Evolutionary conservation across 2,113 vertebrate genomes (phyloP), one percentile per base, ranked within the genome.

Genomic region (Tricholaema leucomelas): DNA sequence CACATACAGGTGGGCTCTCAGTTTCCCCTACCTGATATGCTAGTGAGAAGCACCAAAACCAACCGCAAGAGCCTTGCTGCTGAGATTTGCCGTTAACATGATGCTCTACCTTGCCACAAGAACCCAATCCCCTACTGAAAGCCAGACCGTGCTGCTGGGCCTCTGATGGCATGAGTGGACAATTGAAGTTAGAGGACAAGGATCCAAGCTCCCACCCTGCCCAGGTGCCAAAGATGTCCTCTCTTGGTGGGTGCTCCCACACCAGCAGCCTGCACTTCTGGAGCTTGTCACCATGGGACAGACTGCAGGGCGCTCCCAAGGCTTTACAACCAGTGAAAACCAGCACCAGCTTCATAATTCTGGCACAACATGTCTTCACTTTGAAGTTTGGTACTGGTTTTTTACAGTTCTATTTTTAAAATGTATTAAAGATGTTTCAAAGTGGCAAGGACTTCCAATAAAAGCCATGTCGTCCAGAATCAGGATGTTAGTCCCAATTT

Each of bases 381-480:
- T 98, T 98, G 98, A 98, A 97, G 98, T 98, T 97, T 97, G 95
- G 86, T 95, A 92, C 96, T 96, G 97, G 81, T 81, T 81, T 98
- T 98, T 98, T 98, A 98, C 97, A 97, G 97, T 98, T 97, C 97
- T 97, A 97, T 98, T 98, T 98, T 97, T 96, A 97, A 98, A 98
- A 98, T 97, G 96, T 97, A 98, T 98, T 98, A 98, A 98, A 98
- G 97, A 98, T 97, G 96, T 98, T 98, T 97, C 97, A 98, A 98
- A 60, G 97, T 98, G 96, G 97, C 97, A 98, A 97, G 96, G 96
- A 96, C 94, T 97, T 97, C 97, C 96, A 97, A 98, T 98, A 98
- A 98, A 98, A 98, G 61, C 92, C 5, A 11, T 93, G 87, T 85
- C 97, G 96, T 97, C 96, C 97, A 97, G 97, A 98, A 97, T 97